Evolutionary conservation across 1,140 invertebrate species (phyloP).

Genomic region (Galleria mellonella): DNA sequence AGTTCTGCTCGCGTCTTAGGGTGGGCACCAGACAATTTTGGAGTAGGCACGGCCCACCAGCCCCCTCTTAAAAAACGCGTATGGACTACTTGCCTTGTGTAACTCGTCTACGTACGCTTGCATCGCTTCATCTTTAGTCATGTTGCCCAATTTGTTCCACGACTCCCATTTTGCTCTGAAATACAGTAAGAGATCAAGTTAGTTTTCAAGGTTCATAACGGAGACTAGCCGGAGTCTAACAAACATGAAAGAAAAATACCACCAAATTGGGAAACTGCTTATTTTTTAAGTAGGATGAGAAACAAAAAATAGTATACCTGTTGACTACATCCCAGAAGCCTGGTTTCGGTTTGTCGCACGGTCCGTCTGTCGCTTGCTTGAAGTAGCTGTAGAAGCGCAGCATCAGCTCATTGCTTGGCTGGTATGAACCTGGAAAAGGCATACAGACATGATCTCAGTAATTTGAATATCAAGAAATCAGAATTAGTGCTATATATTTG

Average conservation of each 20-base stretch:
- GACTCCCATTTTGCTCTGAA: constrained; percentile 91
- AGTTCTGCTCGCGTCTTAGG: too few relatives aligned
- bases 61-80: too few relatives aligned
- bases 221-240: too few relatives aligned
- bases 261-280: too few relatives aligned
- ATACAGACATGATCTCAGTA: not conserved
- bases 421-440: constrained; percentile 87
- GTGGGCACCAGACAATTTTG: too few relatives aligned
- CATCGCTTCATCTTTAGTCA: constrained; percentile 92
- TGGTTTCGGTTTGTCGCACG: constrained; percentile 86
- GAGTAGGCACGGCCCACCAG: too few relatives aligned
- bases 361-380: constrained; percentile 95
- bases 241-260: too few relatives aligned
- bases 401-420: constrained; percentile 95
- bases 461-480: not conserved
- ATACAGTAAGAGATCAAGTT: constrained; percentile 11
- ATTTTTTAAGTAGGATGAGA: too few relatives aligned
- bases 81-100: constrained; percentile 81
- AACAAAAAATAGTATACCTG: constrained; percentile 46
- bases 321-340: constrained; percentile 94
- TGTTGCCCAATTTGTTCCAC: constrained; percentile 87
- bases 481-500: not conserved
- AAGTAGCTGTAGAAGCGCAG: constrained; percentile 95
- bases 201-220: too few relatives aligned
- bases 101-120: constrained; percentile 92